These are phyloP conservation scores for Trisateles emortualis DNA, from an alignment of 2,888 invertebrate genomes.

Conservation along the genomic window DNA sequence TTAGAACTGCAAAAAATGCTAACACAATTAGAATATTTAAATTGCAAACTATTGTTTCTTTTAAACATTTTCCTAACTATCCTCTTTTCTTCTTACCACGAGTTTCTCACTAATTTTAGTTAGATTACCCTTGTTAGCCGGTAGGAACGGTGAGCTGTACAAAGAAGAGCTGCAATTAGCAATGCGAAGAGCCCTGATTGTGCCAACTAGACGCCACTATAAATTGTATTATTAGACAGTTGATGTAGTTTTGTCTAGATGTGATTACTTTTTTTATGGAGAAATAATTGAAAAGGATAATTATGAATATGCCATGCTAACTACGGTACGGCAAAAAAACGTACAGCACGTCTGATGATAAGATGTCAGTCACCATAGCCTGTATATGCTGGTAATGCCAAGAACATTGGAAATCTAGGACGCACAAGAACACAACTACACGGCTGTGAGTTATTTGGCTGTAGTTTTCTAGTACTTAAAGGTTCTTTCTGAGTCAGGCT, in stretches of 20 bases:
- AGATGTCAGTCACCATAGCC: too few relatives aligned
- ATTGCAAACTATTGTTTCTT: constrained; percentile 21
- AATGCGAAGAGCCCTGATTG: constrained; percentile 70
- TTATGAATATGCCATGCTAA: too few relatives aligned
- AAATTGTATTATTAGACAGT: constrained; percentile 72
- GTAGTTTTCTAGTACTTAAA: too few relatives aligned
- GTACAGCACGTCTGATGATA: too few relatives aligned
- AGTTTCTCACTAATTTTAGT: constrained; percentile 50
- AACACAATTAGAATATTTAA: constrained; percentile 14
- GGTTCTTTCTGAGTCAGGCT: too few relatives aligned
- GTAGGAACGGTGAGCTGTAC: constrained; percentile 54
- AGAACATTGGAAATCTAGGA: too few relatives aligned
- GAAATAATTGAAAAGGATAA: neutral
- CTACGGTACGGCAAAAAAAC: too few relatives aligned
- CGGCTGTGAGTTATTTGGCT: too few relatives aligned
- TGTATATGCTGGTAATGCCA: too few relatives aligned
- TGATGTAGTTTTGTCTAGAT: constrained; percentile 45
- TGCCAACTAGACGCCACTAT: constrained; percentile 61
- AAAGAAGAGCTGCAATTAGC: constrained; percentile 75
- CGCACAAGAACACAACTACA: too few relatives aligned
- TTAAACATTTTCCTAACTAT: constrained; percentile 20
- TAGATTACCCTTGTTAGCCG: constrained; percentile 60
- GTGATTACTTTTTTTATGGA: constrained; percentile 14
- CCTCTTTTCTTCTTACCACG: constrained; percentile 26
- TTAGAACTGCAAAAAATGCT: neutral